Percentiles rank a stretch among this genome's conserved stretches.
Conservation (phyloP, 2,888 invertebrate genomes). For the Atethmia centrago region DNA sequence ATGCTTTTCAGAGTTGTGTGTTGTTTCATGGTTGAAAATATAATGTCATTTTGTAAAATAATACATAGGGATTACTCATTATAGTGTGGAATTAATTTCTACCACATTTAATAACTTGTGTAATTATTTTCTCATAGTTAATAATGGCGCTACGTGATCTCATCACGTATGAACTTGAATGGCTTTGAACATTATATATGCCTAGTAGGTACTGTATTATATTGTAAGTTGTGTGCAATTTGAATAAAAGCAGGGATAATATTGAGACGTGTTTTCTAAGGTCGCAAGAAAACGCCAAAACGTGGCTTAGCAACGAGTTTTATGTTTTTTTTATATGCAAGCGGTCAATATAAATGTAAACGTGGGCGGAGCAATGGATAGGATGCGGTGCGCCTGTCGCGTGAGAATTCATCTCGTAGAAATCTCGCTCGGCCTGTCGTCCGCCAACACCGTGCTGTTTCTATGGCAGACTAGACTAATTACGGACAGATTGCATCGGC, state of each 20-base stretch:
- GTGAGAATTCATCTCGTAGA: slow-evolving; percentile 74
- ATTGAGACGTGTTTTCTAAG: slow-evolving; percentile 41
- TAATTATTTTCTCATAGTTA: slow-evolving; percentile 68
- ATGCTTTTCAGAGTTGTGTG: slow-evolving; percentile 38
- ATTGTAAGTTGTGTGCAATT: slow-evolving; percentile 29
- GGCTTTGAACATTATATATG: slow-evolving; percentile 37
- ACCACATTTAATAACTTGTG: slow-evolving; percentile 46
- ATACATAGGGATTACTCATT: slow-evolving; percentile 36
- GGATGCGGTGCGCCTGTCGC: slow-evolving; percentile 66
- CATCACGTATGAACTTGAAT: slow-evolving; percentile 73
- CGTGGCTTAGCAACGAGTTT: slow-evolving; percentile 20
- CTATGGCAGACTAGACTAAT: slow-evolving; percentile 77
- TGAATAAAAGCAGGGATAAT: slow-evolving; percentile 22
- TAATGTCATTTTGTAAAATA: slow-evolving; percentile 22
- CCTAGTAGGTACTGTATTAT: slow-evolving; percentile 37
- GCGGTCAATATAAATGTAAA: slow-evolving; percentile 49
- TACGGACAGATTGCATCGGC: slow-evolving; percentile 80
- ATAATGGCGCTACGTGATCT: slow-evolving; percentile 71
- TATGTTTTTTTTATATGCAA: slow-evolving; percentile 19
- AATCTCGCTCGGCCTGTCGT: slow-evolving; percentile 68
- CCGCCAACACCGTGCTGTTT: slow-evolving; percentile 61
- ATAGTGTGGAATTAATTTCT: slow-evolving; percentile 52
- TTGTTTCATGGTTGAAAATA: slow-evolving; percentile 38
- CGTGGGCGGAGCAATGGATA: slow-evolving; percentile 66
- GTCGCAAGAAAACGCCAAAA: slow-evolving; percentile 31